phyloP scores from a whole-genome alignment of 2,888 invertebrate species.

The Eucera pruinosa region DNA sequence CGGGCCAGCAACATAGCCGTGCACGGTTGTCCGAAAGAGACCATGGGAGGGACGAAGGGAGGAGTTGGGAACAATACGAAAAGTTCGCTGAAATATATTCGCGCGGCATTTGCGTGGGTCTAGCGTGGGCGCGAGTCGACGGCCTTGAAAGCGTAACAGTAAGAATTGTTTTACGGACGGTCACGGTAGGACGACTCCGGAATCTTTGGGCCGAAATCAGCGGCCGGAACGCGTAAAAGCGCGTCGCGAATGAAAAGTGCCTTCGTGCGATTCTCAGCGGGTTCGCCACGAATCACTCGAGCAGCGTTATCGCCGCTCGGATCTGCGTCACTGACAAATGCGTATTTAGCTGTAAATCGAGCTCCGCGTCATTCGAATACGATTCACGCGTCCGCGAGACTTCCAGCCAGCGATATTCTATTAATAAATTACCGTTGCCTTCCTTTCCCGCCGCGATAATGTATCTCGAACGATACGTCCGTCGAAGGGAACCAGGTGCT shows the following conservation, averaged over 20 bases:
- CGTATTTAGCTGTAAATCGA: constrained; percentile 31
- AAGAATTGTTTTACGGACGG: constrained; percentile 51
- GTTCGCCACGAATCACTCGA: constrained; percentile 4
- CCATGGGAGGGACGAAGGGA: no score
- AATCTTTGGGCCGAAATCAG: constrained; percentile 49
- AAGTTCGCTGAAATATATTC: no score
- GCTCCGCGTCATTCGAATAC: neutral
- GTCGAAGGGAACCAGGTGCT: constrained; percentile 19
- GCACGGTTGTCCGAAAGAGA: no score
- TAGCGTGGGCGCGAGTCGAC: no score
- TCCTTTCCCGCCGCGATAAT: constrained; percentile 8
- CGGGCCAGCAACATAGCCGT: no score
- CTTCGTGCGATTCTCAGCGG: constrained; percentile 1
- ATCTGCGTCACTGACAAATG: constrained; percentile 41
- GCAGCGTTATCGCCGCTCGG: constrained; percentile 22
- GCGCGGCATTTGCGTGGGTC: no score
- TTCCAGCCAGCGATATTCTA: constrained; percentile 19
- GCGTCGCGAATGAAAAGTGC: constrained; percentile 45
- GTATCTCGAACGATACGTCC: constrained; percentile 26
- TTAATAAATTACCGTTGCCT: constrained; percentile 42
- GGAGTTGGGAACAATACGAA: no score
- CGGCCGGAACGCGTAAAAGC: constrained; percentile 28
- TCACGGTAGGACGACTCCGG: constrained; percentile 53
- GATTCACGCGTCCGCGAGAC: constrained; percentile 12
- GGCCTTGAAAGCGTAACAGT: constrained; percentile 63